A percentile compares a stretch with the other conserved stretches of the same genome.
These are phyloP conservation scores for Gobionotothen gibberifrons DNA, from an alignment of 2,797 vertebrate genomes.

Conservation along the genomic window DNA sequence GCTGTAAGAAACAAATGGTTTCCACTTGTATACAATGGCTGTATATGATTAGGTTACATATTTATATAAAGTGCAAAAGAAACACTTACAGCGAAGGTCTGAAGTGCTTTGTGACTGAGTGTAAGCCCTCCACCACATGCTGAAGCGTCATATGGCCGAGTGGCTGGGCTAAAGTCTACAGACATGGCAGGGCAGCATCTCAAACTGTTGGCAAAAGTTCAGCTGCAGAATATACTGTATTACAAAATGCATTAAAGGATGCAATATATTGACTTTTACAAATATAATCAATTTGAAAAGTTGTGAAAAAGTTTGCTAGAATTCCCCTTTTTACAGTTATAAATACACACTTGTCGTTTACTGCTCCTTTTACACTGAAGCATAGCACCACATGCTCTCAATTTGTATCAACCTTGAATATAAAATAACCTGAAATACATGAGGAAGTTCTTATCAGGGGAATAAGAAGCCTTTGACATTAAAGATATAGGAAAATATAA, in stretches of 20 bases:
- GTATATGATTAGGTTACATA: conserved; percentile 83
- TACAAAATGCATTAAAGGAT: conserved; percentile 79
- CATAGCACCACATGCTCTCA: conserved; percentile 81
- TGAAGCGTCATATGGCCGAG: conserved; percentile 61
- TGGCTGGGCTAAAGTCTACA: conserved; percentile 55
- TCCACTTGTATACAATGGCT: conserved; percentile 78
- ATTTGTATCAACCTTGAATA: conserved; percentile 70
- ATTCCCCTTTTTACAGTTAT: conserved; percentile 86
- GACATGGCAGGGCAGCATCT: conserved; percentile 64
- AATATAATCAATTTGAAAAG: conserved; percentile 90
- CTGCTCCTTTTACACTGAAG: conserved; percentile 69
- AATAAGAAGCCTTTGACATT: conserved; percentile 89
- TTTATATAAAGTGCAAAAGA: conserved; percentile 95
- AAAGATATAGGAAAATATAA: conserved; percentile 86
- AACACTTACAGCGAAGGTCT: conserved; percentile 82
- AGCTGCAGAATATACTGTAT: conserved; percentile 65
- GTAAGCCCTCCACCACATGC: conserved; percentile 69
- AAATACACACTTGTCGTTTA: conserved; percentile 75
- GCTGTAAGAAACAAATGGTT: conserved; percentile 76
- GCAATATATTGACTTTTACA: conserved; percentile 89
- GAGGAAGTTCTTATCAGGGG: conserved; percentile 85
- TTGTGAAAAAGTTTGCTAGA: conserved; percentile 88
- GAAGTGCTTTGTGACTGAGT: conserved; percentile 82
- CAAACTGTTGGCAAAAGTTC: conserved; percentile 52
- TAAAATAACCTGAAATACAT: conserved; percentile 80